These are phyloP conservation scores for Paratilapia polleni DNA, from an alignment of 2,113 vertebrate genomes.

Conservation along the genomic window DNA sequence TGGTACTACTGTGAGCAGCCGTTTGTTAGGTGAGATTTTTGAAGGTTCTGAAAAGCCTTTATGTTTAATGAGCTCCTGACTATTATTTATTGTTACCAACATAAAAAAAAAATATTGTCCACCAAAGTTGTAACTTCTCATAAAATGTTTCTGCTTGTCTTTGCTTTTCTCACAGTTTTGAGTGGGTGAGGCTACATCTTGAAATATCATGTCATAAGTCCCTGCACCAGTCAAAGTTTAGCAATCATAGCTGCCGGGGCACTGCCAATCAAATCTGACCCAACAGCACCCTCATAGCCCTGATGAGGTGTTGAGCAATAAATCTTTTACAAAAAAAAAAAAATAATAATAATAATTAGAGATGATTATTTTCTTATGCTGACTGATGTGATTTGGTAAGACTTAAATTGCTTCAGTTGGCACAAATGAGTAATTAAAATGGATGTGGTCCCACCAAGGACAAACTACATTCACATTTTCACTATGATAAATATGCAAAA, in stretches of 20 bases:
- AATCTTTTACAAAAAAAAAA: background rate
- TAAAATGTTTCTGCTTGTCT: background rate
- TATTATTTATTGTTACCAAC: background rate
- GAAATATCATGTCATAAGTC: no score
- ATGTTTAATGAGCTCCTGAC: background rate
- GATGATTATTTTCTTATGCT: background rate
- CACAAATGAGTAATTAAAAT: background rate
- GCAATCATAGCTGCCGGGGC: background rate
- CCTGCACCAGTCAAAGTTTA: background rate
- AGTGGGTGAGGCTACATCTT: background rate
- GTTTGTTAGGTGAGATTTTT: slow-evolving; percentile 84
- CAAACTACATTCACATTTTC: background rate
- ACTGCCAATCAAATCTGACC: background rate
- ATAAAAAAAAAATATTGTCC: background rate
- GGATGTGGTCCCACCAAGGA: background rate
- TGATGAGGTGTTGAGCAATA: background rate
- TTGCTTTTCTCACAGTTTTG: background rate
- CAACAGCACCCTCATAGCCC: background rate
- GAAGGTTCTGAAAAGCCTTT: background rate
- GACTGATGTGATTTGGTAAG: background rate
- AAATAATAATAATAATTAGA: no score
- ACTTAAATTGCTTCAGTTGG: background rate
- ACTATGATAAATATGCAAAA: background rate
- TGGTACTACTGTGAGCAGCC: slow-evolving; percentile 93
- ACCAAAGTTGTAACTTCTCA: background rate